Percentiles rank a stretch among this genome's conserved stretches.
These are phyloP conservation scores for Sebastes elongatus DNA, from an alignment of 2,797 vertebrate genomes.

Conservation along the genomic window DNA sequence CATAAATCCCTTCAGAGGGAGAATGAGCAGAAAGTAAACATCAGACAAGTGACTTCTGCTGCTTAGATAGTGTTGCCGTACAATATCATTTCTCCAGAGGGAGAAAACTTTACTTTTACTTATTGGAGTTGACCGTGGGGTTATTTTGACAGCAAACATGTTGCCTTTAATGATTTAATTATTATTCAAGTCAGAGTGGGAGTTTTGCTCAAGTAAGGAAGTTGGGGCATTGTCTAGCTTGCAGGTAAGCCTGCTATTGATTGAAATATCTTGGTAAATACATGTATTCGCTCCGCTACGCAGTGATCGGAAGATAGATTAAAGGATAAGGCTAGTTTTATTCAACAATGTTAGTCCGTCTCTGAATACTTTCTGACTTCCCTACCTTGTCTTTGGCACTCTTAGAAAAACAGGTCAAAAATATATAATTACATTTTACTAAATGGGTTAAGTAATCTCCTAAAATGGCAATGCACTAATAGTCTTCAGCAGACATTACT, in stretches of 20 bases:
- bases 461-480: too few relatives aligned
- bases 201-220: neutral
- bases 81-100: conserved; percentile 10
- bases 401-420: too few relatives aligned
- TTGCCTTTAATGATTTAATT: conserved; percentile 12
- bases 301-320: neutral
- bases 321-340: neutral
- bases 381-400: too few relatives aligned
- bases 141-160: conserved; percentile 23
- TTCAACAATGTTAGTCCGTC: neutral
- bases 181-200: conserved; percentile 11
- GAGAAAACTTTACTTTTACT: conserved; percentile 14
- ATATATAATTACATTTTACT: too few relatives aligned
- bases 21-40: conserved; percentile 4
- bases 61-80: neutral
- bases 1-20: conserved; percentile 10
- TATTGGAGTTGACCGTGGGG: neutral
- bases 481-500: too few relatives aligned
- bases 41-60: neutral
- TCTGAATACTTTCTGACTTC: neutral
- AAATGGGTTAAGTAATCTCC: too few relatives aligned
- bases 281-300: neutral
- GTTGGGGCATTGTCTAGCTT: neutral
- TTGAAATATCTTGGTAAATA: neutral
- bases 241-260: neutral